Evolutionary conservation across 2,888 invertebrate species (phyloP), one percentile per base, ranked within the genome.

Genomic region (Oscheius myriophilus): DNA sequence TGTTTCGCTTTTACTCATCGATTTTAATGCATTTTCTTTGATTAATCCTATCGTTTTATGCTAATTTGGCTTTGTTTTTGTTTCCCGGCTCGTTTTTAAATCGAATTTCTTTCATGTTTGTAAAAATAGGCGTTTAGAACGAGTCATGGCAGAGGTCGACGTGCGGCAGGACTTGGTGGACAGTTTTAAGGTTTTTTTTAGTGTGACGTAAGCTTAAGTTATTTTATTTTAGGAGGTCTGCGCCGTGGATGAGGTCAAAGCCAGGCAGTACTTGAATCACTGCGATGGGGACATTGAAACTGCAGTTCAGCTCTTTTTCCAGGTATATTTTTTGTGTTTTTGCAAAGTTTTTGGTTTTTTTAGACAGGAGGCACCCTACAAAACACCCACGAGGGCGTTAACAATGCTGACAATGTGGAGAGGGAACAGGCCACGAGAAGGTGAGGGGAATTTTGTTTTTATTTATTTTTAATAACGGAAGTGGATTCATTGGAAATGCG

Each of bases 331-430:
- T 58, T 26, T 9, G 11, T 7, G 2, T 7, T 39, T 41, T 53
- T 33, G 4, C 9, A 3, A 33, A 33, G 3, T 23, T 26, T 61
- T 18, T 52, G 59, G 14, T 49, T 14, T 70, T n/a, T n/a, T 54
- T 52, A 73, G 73, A 73, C 73, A 1, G 73, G 73, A 49, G 73
- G 73, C 21, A 63, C 59, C 7, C 53, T 73, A n/a, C 67, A 68
- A 43, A 70, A 68, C 55, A 70, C 59, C 25, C 52, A 64, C 42
- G 73, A 73, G 49, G 65, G 68, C 2, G 25, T 42, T 26, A 45
- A 70, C 55, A 72, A 72, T 43, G 52, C 39, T 12, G 52, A 52
- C 42, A 72, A 72, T 26, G 42, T 45, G n/a, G 49, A 68, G 64
- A 58, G 65, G 43, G 73, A 73, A 49, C 42, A 70, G 33, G 25